Evolutionary conservation across 2,113 vertebrate species (phyloP).

Genomic region (Tachuris rubrigastra): DNA sequence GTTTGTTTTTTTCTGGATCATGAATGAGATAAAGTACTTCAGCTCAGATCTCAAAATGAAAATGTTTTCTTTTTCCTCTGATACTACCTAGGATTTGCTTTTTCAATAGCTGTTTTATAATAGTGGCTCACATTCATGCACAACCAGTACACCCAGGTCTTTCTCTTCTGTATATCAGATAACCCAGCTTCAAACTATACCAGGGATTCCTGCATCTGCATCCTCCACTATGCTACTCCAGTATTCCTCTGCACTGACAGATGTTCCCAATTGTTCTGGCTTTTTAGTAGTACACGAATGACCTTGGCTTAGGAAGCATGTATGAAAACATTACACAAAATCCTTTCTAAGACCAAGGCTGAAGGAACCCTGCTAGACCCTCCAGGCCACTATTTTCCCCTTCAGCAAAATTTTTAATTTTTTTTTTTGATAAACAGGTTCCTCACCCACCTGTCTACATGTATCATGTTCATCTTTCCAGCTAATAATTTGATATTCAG

Average conservation of each 20-base stretch:
- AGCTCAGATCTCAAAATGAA: not conserved
- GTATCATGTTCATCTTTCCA: not conserved
- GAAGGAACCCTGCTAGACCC: not conserved
- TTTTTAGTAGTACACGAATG: not conserved
- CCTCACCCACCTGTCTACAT: not conserved
- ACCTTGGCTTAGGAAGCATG: not conserved
- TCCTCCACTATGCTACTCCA: not conserved
- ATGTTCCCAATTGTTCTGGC: not conserved
- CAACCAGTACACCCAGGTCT: not conserved
- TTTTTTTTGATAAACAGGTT: not conserved
- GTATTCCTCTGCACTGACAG: not conserved
- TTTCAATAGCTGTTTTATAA: not conserved
- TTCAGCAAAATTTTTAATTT: not conserved
- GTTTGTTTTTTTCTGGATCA: not conserved
- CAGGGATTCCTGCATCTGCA: not conserved
- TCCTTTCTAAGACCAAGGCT: not conserved
- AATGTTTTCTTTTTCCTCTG: not conserved
- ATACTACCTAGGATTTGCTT: not conserved
- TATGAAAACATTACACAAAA: not conserved
- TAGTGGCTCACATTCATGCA: not conserved
- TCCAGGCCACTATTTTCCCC: not conserved
- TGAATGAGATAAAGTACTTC: not conserved
- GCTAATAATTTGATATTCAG: not conserved
- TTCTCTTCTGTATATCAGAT: not conserved
- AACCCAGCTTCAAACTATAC: not conserved